A percentile compares a stretch with the other conserved stretches of the same genome.
Conservation (phyloP, 2,888 invertebrate genomes). For the Cepaea hortensis region DNA sequence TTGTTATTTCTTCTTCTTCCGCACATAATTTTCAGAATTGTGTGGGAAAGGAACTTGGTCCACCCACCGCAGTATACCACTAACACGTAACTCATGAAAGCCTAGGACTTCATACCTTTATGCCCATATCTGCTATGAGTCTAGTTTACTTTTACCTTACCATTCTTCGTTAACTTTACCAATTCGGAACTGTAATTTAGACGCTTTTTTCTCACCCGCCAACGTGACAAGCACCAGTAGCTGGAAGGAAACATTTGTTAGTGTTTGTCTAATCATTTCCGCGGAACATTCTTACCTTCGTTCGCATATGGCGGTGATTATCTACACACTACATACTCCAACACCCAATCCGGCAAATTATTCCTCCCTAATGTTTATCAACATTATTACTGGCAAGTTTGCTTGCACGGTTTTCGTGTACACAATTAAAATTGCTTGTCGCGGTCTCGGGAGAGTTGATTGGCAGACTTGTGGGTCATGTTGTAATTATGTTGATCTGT, state of each 20-base stretch:
- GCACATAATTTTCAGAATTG: too few species aligned
- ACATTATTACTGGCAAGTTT: slow-evolving; percentile 11
- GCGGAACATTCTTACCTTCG: neutral
- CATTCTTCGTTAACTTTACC: neutral
- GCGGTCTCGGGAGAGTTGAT: neutral
- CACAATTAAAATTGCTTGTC: neutral
- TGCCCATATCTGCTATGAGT: too few species aligned
- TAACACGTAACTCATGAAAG: too few species aligned
- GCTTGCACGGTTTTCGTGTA: neutral
- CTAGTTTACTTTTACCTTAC: neutral
- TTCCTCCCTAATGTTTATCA: slow-evolving; percentile 14
- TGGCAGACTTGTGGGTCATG: neutral
- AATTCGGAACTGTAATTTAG: neutral
- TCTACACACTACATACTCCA: neutral
- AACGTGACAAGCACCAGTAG: neutral
- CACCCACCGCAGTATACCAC: too few species aligned
- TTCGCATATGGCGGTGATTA: slow-evolving; percentile 2
- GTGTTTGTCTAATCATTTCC: neutral
- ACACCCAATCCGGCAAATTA: neutral
- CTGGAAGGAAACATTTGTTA: neutral
- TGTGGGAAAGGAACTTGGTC: too few species aligned
- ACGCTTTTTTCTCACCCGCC: neutral
- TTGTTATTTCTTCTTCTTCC: too few species aligned
- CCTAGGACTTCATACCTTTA: too few species aligned
- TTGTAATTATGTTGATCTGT: neutral